Evolutionary conservation across 2,888 invertebrate species (phyloP).

Genomic region (Chouioia cunea): DNA sequence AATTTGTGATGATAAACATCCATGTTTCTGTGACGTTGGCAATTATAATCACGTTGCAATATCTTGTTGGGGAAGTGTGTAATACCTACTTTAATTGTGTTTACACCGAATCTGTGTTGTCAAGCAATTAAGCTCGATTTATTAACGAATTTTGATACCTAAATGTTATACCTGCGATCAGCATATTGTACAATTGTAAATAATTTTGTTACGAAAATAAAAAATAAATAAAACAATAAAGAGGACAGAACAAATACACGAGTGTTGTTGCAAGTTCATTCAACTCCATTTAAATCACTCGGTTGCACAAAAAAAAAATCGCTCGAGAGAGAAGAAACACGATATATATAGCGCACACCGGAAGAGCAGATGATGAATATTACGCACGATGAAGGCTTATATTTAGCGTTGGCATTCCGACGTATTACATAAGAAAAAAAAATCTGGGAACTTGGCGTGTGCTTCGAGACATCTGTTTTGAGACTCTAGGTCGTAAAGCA

Average conservation of each 20-base stretch:
- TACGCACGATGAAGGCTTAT: constrained; percentile 31
- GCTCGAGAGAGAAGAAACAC: not conserved
- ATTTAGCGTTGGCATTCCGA: constrained; percentile 29
- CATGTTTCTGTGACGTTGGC: constrained; percentile 14
- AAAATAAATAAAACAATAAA: constrained; percentile 41
- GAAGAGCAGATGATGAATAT: constrained; percentile 20
- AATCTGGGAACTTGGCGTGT: constrained; percentile 56
- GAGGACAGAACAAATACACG: constrained; percentile 33
- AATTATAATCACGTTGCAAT: constrained; percentile 39
- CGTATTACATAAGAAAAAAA: constrained; percentile 45
- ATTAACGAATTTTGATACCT: constrained; percentile 46
- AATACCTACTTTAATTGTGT: constrained; percentile 40
- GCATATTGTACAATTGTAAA: constrained; percentile 22
- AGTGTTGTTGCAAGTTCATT: constrained; percentile 21
- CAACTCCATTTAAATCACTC: constrained; percentile 15
- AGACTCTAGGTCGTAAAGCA: constrained; percentile 55
- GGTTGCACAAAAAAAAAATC: not conserved
- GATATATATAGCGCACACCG: not conserved
- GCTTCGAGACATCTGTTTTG: constrained; percentile 51
- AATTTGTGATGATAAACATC: constrained; percentile 36
- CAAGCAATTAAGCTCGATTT: constrained; percentile 50
- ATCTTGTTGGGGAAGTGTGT: constrained; percentile 32
- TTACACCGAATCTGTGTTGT: constrained; percentile 21
- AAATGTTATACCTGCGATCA: constrained; percentile 14
- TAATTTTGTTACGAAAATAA: constrained; percentile 34